phyloP scores from a whole-genome alignment of 2,888 invertebrate species.

The Lasioglossum vierecki region DNA sequence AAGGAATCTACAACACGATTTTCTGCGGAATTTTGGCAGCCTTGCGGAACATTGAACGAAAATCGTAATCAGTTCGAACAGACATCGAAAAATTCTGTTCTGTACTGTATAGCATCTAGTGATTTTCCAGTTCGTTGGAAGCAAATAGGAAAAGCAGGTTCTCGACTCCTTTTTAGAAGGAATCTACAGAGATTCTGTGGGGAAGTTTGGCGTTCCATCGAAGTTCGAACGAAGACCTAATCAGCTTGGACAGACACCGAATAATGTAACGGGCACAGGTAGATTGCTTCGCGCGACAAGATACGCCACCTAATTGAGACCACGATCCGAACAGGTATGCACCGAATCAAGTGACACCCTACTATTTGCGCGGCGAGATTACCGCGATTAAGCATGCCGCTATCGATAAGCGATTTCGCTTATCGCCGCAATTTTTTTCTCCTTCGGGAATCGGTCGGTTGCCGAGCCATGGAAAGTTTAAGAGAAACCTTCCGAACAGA shows the following conservation, averaged over 20 bases:
- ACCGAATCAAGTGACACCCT: conserved; percentile 53
- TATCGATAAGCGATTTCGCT: conserved; percentile 67
- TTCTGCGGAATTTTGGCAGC: neutral
- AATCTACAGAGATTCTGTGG: neutral
- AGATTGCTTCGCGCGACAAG: neutral
- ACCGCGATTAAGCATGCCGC: conserved; percentile 70
- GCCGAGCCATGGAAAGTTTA: neutral
- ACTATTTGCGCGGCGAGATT: conserved; percentile 64
- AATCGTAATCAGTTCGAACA: neutral
- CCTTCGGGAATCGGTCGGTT: conserved; percentile 5
- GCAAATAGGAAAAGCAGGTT: neutral
- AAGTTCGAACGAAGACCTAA: neutral
- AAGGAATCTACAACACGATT: neutral
- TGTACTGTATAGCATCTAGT: neutral
- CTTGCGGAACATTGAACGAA: neutral
- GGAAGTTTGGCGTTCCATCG: neutral
- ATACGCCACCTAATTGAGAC: conserved; percentile 41
- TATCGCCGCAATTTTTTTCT: conserved; percentile 63
- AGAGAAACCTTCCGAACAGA: neutral
- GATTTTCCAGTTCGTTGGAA: neutral
- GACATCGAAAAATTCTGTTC: neutral
- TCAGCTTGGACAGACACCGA: neutral
- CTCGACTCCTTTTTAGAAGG: neutral
- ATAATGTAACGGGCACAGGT: neutral
- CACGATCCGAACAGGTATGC: conserved; percentile 5